These are phyloP conservation scores for Ommatoiulus sabulosus DNA, from an alignment of 2,888 invertebrate genomes.

Conservation along the genomic window DNA sequence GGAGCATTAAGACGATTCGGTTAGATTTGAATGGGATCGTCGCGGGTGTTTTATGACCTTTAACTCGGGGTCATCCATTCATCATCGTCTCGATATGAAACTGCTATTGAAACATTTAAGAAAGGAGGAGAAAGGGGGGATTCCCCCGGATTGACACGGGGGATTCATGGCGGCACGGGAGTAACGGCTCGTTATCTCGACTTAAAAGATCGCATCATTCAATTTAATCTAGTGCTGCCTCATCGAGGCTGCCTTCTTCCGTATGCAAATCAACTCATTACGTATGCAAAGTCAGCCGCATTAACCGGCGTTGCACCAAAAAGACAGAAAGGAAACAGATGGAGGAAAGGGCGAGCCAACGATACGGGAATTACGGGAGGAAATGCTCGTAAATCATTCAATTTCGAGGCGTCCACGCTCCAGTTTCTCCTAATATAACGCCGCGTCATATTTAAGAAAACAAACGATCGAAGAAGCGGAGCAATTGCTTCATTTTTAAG, in stretches of 20 bases:
- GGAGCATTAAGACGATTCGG: not conserved
- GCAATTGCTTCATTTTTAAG: too few relatives aligned
- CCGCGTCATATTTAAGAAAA: too few relatives aligned
- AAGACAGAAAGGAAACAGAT: constrained; percentile 43
- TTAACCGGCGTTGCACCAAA: constrained; percentile 49
- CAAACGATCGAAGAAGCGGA: too few relatives aligned
- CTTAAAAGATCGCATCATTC: constrained; percentile 54
- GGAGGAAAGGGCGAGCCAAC: not conserved
- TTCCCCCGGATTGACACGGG: not conserved
- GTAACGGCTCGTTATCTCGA: constrained; percentile 50
- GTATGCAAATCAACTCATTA: constrained; percentile 52
- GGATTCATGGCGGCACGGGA: constrained; percentile 4
- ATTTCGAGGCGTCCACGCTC: not conserved
- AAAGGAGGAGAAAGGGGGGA: not conserved
- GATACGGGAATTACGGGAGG: not conserved
- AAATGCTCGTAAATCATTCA: constrained; percentile 37
- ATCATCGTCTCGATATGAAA: constrained; percentile 35
- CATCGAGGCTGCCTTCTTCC: constrained; percentile 49
- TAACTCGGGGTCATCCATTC: constrained; percentile 41
- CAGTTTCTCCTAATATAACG: too few relatives aligned
- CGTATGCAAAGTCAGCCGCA: constrained; percentile 52
- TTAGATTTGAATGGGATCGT: not conserved
- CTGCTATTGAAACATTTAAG: constrained; percentile 21
- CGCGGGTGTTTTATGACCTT: not conserved
- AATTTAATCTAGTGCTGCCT: constrained; percentile 53